Evolutionary conservation across 2,797 vertebrate genomes (phyloP).

Genomic region (Takifugu ocellatus): DNA sequence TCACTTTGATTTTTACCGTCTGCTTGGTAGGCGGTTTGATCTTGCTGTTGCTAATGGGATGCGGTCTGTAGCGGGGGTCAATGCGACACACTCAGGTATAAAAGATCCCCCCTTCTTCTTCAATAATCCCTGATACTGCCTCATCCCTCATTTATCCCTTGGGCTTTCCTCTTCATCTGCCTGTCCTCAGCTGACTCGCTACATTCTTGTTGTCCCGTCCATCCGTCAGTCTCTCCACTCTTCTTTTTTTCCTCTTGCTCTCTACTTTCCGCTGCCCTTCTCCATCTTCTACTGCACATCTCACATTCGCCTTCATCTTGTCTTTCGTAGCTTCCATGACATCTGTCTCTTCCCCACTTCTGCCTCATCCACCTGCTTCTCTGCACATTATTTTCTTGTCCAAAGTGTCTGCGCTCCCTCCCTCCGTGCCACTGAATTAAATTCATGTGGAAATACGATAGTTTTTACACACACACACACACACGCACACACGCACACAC

Average conservation of each 20-base stretch:
- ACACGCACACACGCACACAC: too few species aligned
- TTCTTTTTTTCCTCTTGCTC: constrained; percentile 6
- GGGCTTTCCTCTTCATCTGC: constrained; percentile 33
- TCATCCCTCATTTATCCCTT: constrained; percentile 31
- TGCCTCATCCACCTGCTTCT: constrained; percentile 24
- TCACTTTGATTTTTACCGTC: constrained; percentile 14
- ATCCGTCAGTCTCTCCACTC: constrained; percentile 11
- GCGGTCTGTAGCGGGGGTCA: constrained; percentile 25
- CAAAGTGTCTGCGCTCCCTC: neutral
- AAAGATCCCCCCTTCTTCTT: constrained; percentile 17
- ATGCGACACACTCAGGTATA: constrained; percentile 13
- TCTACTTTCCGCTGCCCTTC: constrained; percentile 18
- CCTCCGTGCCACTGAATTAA: too few species aligned
- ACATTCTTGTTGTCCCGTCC: constrained; percentile 10
- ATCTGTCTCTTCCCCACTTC: constrained; percentile 38
- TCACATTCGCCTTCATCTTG: constrained; percentile 8
- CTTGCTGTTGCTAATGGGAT: constrained; percentile 30
- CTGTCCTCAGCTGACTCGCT: constrained; percentile 31
- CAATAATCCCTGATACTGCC: constrained; percentile 7
- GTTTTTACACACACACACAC: too few species aligned
- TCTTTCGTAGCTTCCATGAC: constrained; percentile 17
- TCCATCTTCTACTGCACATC: constrained; percentile 22
- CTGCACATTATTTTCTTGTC: constrained; percentile 3
- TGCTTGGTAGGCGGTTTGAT: constrained; percentile 23
- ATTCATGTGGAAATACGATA: too few species aligned